Percentiles rank a stretch among this genome's conserved stretches.
Conservation (phyloP, 2,797 vertebrate genomes). For the Neosilurus hyrtlii region DNA sequence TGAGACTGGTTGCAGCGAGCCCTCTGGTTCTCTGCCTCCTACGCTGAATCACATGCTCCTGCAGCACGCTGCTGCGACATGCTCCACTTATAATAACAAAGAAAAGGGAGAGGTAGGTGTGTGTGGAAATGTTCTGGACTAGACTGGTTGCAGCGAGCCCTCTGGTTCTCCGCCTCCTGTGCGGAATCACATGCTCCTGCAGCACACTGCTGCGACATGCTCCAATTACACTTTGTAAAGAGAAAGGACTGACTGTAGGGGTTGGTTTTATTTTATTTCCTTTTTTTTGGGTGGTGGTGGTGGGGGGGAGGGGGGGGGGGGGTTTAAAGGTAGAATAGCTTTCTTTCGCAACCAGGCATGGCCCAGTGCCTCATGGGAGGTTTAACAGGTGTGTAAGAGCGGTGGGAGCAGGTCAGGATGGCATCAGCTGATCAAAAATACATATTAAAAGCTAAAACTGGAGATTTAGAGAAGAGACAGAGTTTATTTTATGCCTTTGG, state of each 20-base stretch:
- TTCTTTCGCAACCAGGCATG: constrained; percentile 17
- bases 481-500: background rate
- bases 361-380: constrained; percentile 5
- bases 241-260: constrained; percentile 24
- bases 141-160: constrained; percentile 17
- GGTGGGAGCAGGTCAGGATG: background rate
- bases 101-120: constrained; percentile 14
- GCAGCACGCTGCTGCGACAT: constrained; percentile 60
- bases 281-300: constrained; percentile 19
- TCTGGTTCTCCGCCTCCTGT: constrained; percentile 26
- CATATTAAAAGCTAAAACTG: background rate
- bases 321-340: constrained; percentile 6
- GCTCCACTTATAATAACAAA: constrained; percentile 66
- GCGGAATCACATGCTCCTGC: constrained; percentile 61
- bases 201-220: constrained; percentile 58
- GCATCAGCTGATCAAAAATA: constrained; percentile 30
- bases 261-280: background rate
- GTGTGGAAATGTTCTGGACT: constrained; percentile 42
- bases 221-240: constrained; percentile 66
- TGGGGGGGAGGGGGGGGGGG: too few relatives aligned
- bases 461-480: background rate
- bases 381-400: constrained; percentile 42
- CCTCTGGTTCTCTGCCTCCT: constrained; percentile 23
- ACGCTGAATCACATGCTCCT: constrained; percentile 58
- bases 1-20: constrained; percentile 16